A percentile compares a stretch with the other conserved stretches of the same genome.
phyloP scores from a whole-genome alignment of 2,797 vertebrate genomes.

The Sandelia bainsii region DNA sequence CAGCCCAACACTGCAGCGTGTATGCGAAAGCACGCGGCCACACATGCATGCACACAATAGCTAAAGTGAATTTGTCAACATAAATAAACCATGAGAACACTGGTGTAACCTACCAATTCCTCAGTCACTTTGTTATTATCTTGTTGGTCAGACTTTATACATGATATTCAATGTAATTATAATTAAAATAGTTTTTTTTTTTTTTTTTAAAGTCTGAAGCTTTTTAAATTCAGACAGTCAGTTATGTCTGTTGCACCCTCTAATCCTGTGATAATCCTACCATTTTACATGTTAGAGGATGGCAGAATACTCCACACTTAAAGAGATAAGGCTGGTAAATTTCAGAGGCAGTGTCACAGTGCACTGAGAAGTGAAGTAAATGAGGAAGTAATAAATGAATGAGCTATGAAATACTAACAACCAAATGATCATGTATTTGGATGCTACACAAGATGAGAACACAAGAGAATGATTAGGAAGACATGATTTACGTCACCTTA shows the following conservation, averaged over 20 bases:
- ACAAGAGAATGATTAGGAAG: conserved; percentile 17
- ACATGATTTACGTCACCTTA: conserved; percentile 37
- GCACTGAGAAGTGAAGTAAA: conserved; percentile 26
- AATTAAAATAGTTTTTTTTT: too few relatives aligned
- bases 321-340: conserved; percentile 48
- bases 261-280: conserved; percentile 79
- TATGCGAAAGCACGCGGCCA: not conserved
- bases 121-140: not conserved
- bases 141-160: conserved; percentile 5
- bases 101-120: not conserved
- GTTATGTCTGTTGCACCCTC: conserved; percentile 29
- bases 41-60: conserved; percentile 1
- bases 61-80: not conserved
- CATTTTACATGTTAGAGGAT: conserved; percentile 66
- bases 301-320: conserved; percentile 38
- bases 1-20: conserved; percentile 14
- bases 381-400: conserved; percentile 29
- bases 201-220: conserved; percentile 24
- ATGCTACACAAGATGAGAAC: conserved; percentile 43
- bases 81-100: conserved; percentile 10
- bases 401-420: conserved; percentile 53
- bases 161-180: conserved; percentile 7
- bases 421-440: conserved; percentile 52
- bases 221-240: conserved; percentile 36
- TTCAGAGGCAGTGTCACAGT: conserved; percentile 33